phyloP scores from a whole-genome alignment of 2,888 invertebrate genomes.

The Amphipyra berbera region DNA sequence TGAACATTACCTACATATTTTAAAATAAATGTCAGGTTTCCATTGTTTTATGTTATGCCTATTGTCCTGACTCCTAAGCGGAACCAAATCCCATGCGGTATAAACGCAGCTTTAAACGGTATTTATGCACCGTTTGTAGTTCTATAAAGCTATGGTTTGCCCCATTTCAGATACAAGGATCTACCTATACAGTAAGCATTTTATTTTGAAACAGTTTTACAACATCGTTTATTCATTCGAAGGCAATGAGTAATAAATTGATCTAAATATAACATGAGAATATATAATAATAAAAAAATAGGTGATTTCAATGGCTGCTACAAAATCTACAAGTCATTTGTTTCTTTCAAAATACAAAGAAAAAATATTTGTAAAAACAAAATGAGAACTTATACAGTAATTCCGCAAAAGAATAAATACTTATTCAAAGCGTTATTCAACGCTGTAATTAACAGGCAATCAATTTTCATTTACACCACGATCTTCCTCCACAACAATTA shows the following conservation, averaged over 20 bases:
- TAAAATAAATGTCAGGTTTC: background rate
- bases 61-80: constrained; percentile 11
- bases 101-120: constrained; percentile 18
- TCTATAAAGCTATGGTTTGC: constrained; percentile 22
- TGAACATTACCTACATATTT: too few species aligned
- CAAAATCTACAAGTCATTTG: too few species aligned
- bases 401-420: constrained; percentile 36
- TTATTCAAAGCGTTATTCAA: constrained; percentile 39
- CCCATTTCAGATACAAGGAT: constrained; percentile 33
- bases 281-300: too few species aligned
- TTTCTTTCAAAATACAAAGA: constrained; percentile 4
- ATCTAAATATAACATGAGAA: too few species aligned
- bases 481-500: constrained; percentile 44
- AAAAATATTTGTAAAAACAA: constrained; percentile 20
- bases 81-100: constrained; percentile 30
- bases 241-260: constrained; percentile 1
- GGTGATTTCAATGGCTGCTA: too few species aligned
- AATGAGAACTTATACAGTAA: constrained; percentile 10
- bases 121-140: constrained; percentile 33
- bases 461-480: constrained; percentile 48
- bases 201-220: constrained; percentile 34
- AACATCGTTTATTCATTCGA: constrained; percentile 7
- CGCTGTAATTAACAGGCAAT: constrained; percentile 48
- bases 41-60: constrained; percentile 2
- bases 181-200: constrained; percentile 15